These are phyloP conservation scores for Dendroctonus valens DNA, from an alignment of 1,140 invertebrate species.

Conservation along the genomic window DNA sequence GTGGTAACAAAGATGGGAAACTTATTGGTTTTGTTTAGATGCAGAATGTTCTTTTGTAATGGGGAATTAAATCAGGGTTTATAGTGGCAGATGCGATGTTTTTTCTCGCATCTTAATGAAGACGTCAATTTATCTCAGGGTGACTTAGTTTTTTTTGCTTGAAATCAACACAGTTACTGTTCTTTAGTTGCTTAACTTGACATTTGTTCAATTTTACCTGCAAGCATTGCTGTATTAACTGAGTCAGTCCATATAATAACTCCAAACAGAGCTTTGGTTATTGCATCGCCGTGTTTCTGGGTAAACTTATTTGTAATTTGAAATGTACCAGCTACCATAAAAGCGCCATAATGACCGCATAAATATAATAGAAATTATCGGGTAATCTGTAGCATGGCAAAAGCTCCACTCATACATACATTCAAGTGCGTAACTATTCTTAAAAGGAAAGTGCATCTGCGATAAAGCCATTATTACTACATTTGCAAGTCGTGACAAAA, in stretches of 20 bases:
- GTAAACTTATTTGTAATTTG: slow-evolving; percentile 9
- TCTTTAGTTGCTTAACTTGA: too few relatives aligned
- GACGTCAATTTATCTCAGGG: too few relatives aligned
- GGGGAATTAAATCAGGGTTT: too few relatives aligned
- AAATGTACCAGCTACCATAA: slow-evolving; percentile 14
- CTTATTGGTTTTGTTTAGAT: too few relatives aligned
- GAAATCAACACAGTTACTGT: too few relatives aligned
- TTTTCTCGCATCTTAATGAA: too few relatives aligned
- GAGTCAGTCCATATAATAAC: neutral
- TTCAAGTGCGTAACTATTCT: slow-evolving; percentile 6
- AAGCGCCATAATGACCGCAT: slow-evolving; percentile 19
- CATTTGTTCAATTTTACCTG: too few relatives aligned
- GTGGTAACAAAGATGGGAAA: too few relatives aligned
- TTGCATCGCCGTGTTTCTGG: neutral
- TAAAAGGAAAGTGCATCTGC: slow-evolving; percentile 29
- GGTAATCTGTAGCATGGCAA: slow-evolving; percentile 10
- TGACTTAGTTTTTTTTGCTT: too few relatives aligned
- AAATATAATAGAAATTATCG: slow-evolving; percentile 21
- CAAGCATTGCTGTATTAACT: neutral
- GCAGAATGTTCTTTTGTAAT: too few relatives aligned
- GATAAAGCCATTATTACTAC: slow-evolving; percentile 28
- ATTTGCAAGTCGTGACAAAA: slow-evolving; percentile 17
- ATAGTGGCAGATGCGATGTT: too few relatives aligned
- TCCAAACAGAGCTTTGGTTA: slow-evolving; percentile 2
- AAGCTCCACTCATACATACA: slow-evolving; percentile 2